phyloP scores from a whole-genome alignment of 2,113 vertebrate species.

The Mesembrinibis cayennensis region DNA sequence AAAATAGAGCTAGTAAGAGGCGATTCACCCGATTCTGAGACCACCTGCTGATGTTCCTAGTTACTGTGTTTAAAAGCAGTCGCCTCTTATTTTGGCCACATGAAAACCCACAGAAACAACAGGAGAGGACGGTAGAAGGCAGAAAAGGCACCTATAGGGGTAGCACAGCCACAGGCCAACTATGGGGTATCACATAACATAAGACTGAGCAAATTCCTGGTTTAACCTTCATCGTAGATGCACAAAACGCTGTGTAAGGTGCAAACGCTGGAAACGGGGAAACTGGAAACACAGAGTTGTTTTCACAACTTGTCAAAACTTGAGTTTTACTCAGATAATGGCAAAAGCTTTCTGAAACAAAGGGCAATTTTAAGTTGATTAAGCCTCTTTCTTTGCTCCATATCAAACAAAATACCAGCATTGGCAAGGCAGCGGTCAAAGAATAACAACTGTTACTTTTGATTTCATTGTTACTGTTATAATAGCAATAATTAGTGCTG shows the following conservation, averaged over 20 bases:
- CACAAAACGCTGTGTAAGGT: not conserved
- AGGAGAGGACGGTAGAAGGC: fast-evolving
- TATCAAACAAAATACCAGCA: not conserved
- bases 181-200: not conserved
- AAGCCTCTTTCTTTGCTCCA: not conserved
- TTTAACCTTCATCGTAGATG: not conserved
- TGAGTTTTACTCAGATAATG: not conserved
- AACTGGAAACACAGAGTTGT: not conserved
- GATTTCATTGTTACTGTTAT: slow-evolving; percentile 31
- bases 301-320: not conserved
- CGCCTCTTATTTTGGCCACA: not conserved
- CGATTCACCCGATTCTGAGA: not conserved
- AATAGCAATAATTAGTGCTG: slow-evolving; percentile 27
- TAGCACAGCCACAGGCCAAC: not conserved
- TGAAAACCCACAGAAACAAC: not conserved
- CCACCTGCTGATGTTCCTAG: not conserved
- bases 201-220: not conserved
- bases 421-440: not conserved
- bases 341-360: not conserved
- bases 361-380: not conserved
- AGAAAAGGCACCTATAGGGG: not conserved
- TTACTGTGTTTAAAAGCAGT: not conserved
- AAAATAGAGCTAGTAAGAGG: not conserved
- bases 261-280: not conserved
- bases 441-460: slow-evolving; percentile 17